A percentile compares a stretch with the other conserved stretches of the same genome.
phyloP scores from a whole-genome alignment of 2,888 invertebrate species.

The Lepidonotus clava region DNA sequence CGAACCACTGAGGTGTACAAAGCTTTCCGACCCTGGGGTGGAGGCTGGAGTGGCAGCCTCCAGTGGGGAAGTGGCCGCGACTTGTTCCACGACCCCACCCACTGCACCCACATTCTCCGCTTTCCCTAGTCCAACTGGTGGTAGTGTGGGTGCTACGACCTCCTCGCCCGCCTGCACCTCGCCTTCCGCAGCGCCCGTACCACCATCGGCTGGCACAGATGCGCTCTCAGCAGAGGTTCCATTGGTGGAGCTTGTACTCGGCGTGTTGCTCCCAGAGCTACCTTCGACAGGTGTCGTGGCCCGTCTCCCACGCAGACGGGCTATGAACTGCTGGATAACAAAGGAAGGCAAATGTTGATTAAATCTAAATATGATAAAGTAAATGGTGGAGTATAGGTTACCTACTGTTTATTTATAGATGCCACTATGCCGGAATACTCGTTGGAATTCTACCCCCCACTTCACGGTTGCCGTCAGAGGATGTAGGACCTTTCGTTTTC shows the following conservation, averaged over 20 bases:
- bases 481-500: too few species aligned
- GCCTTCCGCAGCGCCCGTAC: background rate
- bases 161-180: background rate
- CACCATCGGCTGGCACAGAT: background rate
- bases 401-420: too few species aligned
- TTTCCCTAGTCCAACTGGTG: too few species aligned
- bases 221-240: background rate
- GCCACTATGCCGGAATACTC: too few species aligned
- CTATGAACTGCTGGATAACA: background rate
- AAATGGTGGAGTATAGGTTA: too few species aligned
- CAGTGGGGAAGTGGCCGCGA: background rate
- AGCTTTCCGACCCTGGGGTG: slow-evolving; percentile 23
- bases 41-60: background rate
- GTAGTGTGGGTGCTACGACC: too few species aligned
- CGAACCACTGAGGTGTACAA: background rate
- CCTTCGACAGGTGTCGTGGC: background rate
- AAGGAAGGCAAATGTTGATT: too few species aligned
- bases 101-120: too few species aligned
- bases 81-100: too few species aligned
- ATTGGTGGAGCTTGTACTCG: background rate
- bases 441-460: too few species aligned
- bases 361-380: too few species aligned
- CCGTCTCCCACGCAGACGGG: background rate
- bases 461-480: too few species aligned
- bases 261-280: background rate